Percentiles rank a stretch among this genome's conserved stretches.
Conservation (phyloP, 2,888 invertebrate species). For the Xanthostigma xanthostigma region DNA sequence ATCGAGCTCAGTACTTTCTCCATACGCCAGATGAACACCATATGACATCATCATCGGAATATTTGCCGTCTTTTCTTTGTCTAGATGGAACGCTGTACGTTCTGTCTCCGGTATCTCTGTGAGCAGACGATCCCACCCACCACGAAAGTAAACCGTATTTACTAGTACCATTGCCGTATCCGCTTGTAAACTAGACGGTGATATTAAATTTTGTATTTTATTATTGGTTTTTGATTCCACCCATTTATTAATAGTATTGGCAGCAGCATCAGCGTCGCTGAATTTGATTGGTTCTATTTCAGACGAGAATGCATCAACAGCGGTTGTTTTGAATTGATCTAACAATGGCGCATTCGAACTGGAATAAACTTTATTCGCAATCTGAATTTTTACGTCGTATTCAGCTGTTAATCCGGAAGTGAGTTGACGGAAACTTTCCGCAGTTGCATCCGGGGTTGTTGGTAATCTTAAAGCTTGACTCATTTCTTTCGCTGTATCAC, state of each 20-base stretch:
- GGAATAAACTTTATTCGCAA: constrained; percentile 7
- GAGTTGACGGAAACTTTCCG: constrained; percentile 10
- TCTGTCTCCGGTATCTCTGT: background rate
- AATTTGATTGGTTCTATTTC: constrained; percentile 18
- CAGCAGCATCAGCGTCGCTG: constrained; percentile 12
- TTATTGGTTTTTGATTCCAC: constrained; percentile 23
- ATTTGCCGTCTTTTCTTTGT: too few species aligned
- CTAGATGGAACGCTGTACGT: too few species aligned
- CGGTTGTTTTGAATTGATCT: background rate
- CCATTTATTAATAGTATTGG: constrained; percentile 23
- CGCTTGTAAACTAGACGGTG: constrained; percentile 12
- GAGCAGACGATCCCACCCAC: constrained; percentile 15
- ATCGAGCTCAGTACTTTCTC: constrained; percentile 11
- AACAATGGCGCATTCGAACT: background rate
- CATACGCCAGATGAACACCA: too few species aligned
- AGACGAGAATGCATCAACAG: background rate
- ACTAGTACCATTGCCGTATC: constrained; percentile 20
- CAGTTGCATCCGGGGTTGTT: constrained; percentile 5
- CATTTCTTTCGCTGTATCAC: constrained; percentile 19
- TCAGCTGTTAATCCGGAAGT: background rate
- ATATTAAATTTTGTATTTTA: constrained; percentile 21
- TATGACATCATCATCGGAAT: too few species aligned
- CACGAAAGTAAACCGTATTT: constrained; percentile 25
- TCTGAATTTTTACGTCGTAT: constrained; percentile 4
- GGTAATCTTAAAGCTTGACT: constrained; percentile 12